Evolutionary conservation across 2,888 invertebrate species (phyloP), one percentile per base, ranked within the genome.

Genomic region (Pycnomerus fuliginosus): DNA sequence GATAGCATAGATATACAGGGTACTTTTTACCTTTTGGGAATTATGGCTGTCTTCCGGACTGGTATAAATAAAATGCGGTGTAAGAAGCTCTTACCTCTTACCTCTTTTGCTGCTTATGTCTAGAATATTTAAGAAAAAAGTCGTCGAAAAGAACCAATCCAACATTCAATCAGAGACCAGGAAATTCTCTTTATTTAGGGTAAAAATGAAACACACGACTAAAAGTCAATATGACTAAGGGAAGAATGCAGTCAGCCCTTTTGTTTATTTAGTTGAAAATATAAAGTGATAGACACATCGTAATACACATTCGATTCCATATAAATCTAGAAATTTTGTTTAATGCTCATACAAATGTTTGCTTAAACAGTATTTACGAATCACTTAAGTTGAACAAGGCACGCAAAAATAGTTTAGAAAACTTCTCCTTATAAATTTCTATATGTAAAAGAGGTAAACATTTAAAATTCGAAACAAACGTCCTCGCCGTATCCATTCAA

Each of bases 221-320:
- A 62, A 61, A 67, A 69, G 67, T 70, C 68, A 69, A 68, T 69
- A 68, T 68, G 68, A 69, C 68, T 62, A 67, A 67, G 66, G 68
- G 67, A 65, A 64, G 62, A 63, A 64, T 65, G 58, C 64, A 67
- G 65, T 67, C 67, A 65, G 66, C 68, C 69, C 66, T 62, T 62
- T 60, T 61, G 54, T 66, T 67, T 65, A 65, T 67, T 60, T 64
- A 68, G 65, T 65, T 68, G 66, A 69, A 69, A 70, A 70, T 69
- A 70, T 68, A 69, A 69, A 69, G 69, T 68, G 67, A 66, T 64
- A 68, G 65, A 65, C 60, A 67, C 61, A 61, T 55, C 51, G 47
- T 58, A 62, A 58, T 56, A 58, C 54, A 63, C 55, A 60, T 63
- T 66, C 60, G 65, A 57, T 66, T 65, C 61, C 62, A 69, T 68